A percentile compares a stretch with the other conserved stretches of the same genome.
Conservation (phyloP, 2,888 invertebrate genomes). For the Drosophila kokeensis region DNA sequence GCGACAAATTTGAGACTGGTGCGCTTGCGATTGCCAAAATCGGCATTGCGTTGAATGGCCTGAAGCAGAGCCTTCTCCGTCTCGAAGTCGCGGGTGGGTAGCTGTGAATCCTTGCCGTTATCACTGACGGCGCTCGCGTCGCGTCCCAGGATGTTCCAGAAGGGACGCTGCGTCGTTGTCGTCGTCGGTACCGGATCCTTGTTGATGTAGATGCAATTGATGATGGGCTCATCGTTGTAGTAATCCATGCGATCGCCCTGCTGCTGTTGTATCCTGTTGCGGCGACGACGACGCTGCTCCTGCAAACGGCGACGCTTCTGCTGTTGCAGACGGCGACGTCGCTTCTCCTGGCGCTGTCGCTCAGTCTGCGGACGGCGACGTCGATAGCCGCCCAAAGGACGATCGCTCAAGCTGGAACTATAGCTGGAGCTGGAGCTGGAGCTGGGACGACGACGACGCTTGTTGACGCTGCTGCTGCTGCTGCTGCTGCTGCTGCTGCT, state of each 20-base stretch:
- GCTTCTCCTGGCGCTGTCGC: conserved; percentile 28
- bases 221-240: conserved; percentile 61
- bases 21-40: conserved; percentile 78
- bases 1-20: conserved; percentile 66
- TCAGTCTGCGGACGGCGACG: conserved; percentile 60
- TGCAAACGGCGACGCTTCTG: conserved; percentile 51
- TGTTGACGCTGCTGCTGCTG: conserved; percentile 26
- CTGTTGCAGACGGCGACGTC: conserved; percentile 51
- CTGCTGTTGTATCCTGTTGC: conserved; percentile 55
- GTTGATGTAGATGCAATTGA: conserved; percentile 80
- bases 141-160: conserved; percentile 80
- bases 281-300: conserved; percentile 56
- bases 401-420: background rate
- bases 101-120: conserved; percentile 1
- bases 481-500: conserved; percentile 10
- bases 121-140: conserved; percentile 32
- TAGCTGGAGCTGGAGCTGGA: conserved; percentile 10
- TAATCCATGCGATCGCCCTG: conserved; percentile 40
- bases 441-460: conserved; percentile 43
- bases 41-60: conserved; percentile 48
- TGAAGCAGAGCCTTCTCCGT: conserved; percentile 39
- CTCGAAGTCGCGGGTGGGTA: conserved; percentile 13
- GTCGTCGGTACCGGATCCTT: conserved; percentile 68
- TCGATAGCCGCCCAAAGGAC: conserved; percentile 57
- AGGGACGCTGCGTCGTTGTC: conserved; percentile 77